Percentiles rank a stretch among this genome's conserved stretches.
Conservation (phyloP, 1,140 invertebrate species). For the Phymorhynchus buccinoides region DNA sequence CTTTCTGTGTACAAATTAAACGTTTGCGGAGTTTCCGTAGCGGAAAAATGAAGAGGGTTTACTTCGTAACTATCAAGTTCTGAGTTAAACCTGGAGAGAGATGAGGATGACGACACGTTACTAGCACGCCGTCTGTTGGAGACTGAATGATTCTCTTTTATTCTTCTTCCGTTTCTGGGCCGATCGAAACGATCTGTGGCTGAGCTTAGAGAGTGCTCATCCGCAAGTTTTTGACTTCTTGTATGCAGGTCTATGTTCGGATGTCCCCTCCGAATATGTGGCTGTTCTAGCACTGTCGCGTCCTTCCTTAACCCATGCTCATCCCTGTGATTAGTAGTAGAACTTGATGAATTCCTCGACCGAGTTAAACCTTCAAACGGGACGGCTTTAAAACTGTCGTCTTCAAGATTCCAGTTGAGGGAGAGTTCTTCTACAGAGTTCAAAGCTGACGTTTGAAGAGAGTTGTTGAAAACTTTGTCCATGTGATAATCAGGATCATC, state of each 20-base stretch:
- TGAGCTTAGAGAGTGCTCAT: neutral
- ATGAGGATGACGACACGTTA: neutral
- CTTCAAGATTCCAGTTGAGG: neutral
- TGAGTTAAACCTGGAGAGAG: neutral
- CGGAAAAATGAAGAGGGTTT: neutral
- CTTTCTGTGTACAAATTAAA: neutral
- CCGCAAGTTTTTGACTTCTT: neutral
- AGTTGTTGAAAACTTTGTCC: neutral
- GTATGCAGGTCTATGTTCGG: neutral
- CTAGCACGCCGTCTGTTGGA: neutral
- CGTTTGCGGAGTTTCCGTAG: neutral
- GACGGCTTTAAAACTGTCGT: too few relatives aligned
- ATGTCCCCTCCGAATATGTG: neutral
- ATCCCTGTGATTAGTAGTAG: neutral
- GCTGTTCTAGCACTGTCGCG: neutral
- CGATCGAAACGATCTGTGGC: neutral
- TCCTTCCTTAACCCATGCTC: neutral
- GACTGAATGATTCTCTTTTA: neutral
- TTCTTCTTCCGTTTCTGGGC: neutral
- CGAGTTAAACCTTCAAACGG: neutral
- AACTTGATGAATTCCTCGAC: neutral
- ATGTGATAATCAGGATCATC: neutral
- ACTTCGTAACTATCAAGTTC: slow-evolving; percentile 3
- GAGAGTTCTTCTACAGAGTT: neutral
- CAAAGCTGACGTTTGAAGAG: neutral